Conservation (phyloP, 2,888 invertebrate species). For the Melolontha melolontha region DNA sequence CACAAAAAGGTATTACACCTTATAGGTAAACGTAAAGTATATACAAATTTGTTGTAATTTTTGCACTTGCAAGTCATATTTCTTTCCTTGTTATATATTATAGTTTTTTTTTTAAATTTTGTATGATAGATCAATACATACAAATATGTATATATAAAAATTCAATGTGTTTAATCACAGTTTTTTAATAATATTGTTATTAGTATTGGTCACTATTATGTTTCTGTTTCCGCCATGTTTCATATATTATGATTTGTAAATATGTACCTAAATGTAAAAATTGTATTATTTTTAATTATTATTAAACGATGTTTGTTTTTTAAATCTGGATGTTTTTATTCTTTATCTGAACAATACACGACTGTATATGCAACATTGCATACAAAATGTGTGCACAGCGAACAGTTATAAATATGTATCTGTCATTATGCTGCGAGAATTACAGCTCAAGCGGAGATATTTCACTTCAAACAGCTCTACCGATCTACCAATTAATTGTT, state of each 20-base stretch:
- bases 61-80: slow-evolving; percentile 35
- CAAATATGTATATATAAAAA: slow-evolving; percentile 13
- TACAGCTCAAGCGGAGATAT: too few relatives aligned
- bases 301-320: slow-evolving; percentile 63
- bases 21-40: not conserved
- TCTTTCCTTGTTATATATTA: slow-evolving; percentile 16
- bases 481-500: too few relatives aligned
- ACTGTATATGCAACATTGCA: too few relatives aligned
- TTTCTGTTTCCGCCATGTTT: slow-evolving; percentile 60
- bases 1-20: slow-evolving; percentile 6
- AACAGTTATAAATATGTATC: too few relatives aligned
- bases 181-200: slow-evolving; percentile 1
- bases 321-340: slow-evolving; percentile 41
- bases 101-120: slow-evolving; percentile 10
- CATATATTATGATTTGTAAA: slow-evolving; percentile 59
- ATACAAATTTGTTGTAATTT: slow-evolving; percentile 37
- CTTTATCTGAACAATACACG: too few relatives aligned
- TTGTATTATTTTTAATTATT: slow-evolving; percentile 62
- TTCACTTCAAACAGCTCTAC: too few relatives aligned
- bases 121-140: slow-evolving; percentile 5
- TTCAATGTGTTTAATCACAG: slow-evolving; percentile 11
- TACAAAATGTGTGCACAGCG: too few relatives aligned
- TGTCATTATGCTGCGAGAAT: too few relatives aligned
- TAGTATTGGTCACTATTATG: slow-evolving; percentile 11
- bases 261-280: slow-evolving; percentile 62